Base-by-base conservation (phyloP, 1,140 invertebrate genomes). In the Notospermus geniculatus region DNA sequence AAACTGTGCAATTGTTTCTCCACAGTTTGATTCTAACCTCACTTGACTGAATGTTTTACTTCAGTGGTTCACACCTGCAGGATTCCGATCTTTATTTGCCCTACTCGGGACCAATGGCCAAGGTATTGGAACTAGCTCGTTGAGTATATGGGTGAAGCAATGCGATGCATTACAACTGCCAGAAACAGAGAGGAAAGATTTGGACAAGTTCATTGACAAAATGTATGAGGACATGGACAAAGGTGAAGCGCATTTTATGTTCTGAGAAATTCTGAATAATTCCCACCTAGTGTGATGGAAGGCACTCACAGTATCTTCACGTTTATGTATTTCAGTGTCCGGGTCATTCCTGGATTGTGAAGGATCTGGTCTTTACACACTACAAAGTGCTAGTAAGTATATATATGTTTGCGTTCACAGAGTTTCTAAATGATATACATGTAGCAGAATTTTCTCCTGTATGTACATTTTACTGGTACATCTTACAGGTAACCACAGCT, bases 21-120 rank as follows among this genome's bases (percentile, higher is more conserved):
- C n/a, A n/a, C n/a, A n/a, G n/a, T n/a, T n/a, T n/a, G n/a, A n/a
- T n/a, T n/a, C n/a, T n/a, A n/a, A n/a, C n/a, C n/a, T n/a, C n/a
- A n/a, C n/a, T 2, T 11, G n/a, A n/a, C n/a, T n/a, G n/a, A n/a
- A n/a, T n/a, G n/a, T n/a, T n/a, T n/a, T 54, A 59, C 76, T 71
- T 19, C 79, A 93, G 90, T 95, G 91, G 83, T 86, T 94, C 41
- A 93, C 90, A 25, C 87, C 88, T 15, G 90, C 92, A 68, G 93
- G 93, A 0, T 97, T 97, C 79, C 86, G 86, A 70, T 88, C 89
- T 43, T 76, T 97, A 30, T 86, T 97, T 80, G 91, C 92, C 30
- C 81, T 97, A 32, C 85, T 97, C 67, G 93, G 92, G 19, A 93
- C 90, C 29, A 97, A 98, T 83, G 91, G 91, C 0, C 95, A 97